Base-by-base conservation (phyloP, 2,888 invertebrate genomes). In the Bellardia pandia region DNA sequence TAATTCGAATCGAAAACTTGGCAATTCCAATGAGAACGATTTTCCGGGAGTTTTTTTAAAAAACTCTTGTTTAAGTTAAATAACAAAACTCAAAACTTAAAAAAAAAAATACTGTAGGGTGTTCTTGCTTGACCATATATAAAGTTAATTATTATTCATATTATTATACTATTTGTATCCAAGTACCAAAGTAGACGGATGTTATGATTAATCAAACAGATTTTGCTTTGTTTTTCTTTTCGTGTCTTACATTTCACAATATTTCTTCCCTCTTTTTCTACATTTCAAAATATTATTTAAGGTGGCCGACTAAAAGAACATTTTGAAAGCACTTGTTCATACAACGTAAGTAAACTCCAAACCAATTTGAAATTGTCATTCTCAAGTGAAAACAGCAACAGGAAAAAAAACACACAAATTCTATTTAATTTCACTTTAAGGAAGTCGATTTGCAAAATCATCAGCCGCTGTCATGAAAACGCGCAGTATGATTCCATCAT, bases 161-260 rank as follows among this genome's bases (percentile, higher is more conserved):
- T 14, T 33, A 3, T 33, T 33, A 33, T 33, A 33, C 37, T 14
- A 42, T 66, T 68, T 45, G 2, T 9, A 48, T 58, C 7, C n/a
- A 48, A 48, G 8, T 33, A 23, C 69, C 62, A 53, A 56, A 64
- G 53, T 71, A 77, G 77, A 86, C 86, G 88, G 86, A 89, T 89
- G 88, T 88, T 88, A 87, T 86, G 83, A 89, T 83, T 78, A 77
- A 86, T 89, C 71, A 88, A 86, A 85, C 30, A 60, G 40, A 45
- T 45, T 68, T 30, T 14, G 16, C 23, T 45, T 23, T 68, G 30
- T 51, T 77, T 66, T 77, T 58, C 14, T 72, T 56, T 56, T 11
- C 45, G 14, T 64, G 33, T 40, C n/a, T 64, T 3, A 37, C 23
- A 56, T 72, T 72, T 72, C 37, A 53, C 9, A 53, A 33, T 53